A percentile compares a stretch with the other conserved stretches of the same genome.
Evolutionary conservation across 2,888 invertebrate species (phyloP).

Genomic region (Adelognathus sp.): DNA sequence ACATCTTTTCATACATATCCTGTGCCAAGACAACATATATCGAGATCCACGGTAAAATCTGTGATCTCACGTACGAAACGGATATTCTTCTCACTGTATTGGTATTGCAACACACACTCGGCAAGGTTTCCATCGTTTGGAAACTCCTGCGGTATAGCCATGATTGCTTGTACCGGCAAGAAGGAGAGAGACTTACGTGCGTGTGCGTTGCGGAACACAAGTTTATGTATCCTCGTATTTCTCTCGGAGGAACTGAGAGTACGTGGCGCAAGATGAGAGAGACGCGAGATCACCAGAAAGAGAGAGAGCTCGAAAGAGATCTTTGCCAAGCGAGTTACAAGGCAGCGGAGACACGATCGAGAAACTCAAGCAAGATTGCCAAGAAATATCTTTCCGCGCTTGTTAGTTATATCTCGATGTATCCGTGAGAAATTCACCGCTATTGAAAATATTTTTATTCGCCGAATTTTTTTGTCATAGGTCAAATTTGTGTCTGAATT

Average conservation of each 20-base stretch:
- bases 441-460: not conserved
- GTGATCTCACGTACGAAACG: slow-evolving; percentile 30
- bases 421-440: not conserved
- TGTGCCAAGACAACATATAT: not conserved
- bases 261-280: slow-evolving; percentile 14
- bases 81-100: slow-evolving; percentile 20
- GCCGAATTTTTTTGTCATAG: not conserved
- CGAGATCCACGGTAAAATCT: not conserved
- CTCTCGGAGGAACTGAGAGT: slow-evolving; percentile 15
- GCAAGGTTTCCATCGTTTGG: slow-evolving; percentile 5
- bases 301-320: slow-evolving; percentile 33
- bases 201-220: slow-evolving; percentile 26
- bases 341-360: slow-evolving; percentile 18
- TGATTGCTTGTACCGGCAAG: not conserved
- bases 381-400: not conserved
- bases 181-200: not conserved
- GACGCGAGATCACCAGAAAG: not conserved
- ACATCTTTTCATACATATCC: not conserved
- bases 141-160: slow-evolving; percentile 22
- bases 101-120: slow-evolving; percentile 22
- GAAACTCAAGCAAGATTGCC: slow-evolving; percentile 6
- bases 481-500: not conserved
- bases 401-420: not conserved
- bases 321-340: slow-evolving; percentile 12
- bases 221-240: slow-evolving; percentile 1